Evolutionary conservation across 2,113 vertebrate genomes (phyloP).

Genomic region (Otocyon megalotis): DNA sequence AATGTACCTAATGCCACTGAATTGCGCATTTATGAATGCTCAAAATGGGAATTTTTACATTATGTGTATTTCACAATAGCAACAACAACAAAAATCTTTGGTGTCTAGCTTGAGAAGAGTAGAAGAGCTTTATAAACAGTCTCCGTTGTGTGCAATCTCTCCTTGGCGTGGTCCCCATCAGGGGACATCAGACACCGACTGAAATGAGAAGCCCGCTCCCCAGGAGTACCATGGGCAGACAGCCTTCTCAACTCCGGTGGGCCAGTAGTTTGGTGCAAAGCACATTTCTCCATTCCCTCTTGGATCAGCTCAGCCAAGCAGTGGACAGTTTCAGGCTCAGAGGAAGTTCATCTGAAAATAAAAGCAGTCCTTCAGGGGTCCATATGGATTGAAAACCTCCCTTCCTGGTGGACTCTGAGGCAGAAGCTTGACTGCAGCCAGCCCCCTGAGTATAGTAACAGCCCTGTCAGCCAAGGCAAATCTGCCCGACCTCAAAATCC

Average conservation of each 20-base stretch:
- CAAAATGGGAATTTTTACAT: background rate
- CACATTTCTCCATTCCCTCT: background rate
- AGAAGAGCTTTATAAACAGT: background rate
- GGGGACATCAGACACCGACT: background rate
- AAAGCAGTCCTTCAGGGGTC: constrained; percentile 69
- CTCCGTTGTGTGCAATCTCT: rapidly evolving
- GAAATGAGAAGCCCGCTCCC: background rate
- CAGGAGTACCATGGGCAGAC: background rate
- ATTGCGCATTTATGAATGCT: background rate
- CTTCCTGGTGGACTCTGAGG: constrained; percentile 58
- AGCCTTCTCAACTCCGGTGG: background rate
- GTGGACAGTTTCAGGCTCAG: background rate
- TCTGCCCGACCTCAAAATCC: constrained; percentile 75
- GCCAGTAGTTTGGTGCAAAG: background rate
- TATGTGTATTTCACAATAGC: background rate
- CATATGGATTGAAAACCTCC: background rate
- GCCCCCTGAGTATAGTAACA: constrained; percentile 74
- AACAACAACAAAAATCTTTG: background rate
- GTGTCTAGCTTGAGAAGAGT: rapidly evolving
- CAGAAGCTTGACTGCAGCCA: constrained; percentile 59
- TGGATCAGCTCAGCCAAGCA: background rate
- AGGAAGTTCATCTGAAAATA: constrained; percentile 76
- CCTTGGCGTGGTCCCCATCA: background rate
- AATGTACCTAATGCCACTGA: background rate
- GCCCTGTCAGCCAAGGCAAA: constrained; percentile 75